A percentile compares a stretch with the other conserved stretches of the same genome.
phyloP scores from a whole-genome alignment of 2,888 invertebrate genomes.

The Malachius bipustulatus region DNA sequence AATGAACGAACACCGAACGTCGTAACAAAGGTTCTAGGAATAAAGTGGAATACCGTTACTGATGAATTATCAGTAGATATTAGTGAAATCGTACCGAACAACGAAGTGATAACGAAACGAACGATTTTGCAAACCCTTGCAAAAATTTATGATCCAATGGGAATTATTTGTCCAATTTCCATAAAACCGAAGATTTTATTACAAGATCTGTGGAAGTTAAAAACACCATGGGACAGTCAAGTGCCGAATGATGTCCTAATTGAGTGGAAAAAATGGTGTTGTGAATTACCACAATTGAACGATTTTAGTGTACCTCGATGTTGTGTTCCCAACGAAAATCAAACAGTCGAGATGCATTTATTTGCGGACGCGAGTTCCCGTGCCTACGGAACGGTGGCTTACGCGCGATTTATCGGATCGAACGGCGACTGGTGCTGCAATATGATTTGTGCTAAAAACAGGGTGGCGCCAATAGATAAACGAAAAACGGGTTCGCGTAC shows the following conservation, averaged over 20 bases:
- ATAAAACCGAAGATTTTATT: not conserved
- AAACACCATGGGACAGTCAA: not conserved
- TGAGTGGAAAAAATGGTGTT: constrained; percentile 1
- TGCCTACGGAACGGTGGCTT: not conserved
- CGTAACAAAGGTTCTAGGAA: no score
- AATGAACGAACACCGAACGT: no score
- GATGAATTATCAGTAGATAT: no score
- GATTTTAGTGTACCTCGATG: not conserved
- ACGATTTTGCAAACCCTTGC: no score
- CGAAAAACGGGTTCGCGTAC: not conserved
- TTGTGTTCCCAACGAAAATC: not conserved
- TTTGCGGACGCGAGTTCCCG: constrained; percentile 2
- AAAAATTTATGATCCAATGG: no score
- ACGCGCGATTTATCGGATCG: not conserved
- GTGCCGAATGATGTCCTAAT: not conserved
- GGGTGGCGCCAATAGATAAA: not conserved
- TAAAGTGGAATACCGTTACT: no score
- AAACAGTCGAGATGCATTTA: not conserved
- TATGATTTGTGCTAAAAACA: no score
- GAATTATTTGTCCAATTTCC: no score
- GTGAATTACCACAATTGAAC: not conserved
- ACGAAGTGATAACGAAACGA: no score
- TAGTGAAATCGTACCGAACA: no score
- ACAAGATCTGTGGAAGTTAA: not conserved
- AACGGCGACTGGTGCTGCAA: not conserved